Evolutionary conservation across 2,888 invertebrate species (phyloP).

Genomic region (Imbricaverruca yamaguchii): DNA sequence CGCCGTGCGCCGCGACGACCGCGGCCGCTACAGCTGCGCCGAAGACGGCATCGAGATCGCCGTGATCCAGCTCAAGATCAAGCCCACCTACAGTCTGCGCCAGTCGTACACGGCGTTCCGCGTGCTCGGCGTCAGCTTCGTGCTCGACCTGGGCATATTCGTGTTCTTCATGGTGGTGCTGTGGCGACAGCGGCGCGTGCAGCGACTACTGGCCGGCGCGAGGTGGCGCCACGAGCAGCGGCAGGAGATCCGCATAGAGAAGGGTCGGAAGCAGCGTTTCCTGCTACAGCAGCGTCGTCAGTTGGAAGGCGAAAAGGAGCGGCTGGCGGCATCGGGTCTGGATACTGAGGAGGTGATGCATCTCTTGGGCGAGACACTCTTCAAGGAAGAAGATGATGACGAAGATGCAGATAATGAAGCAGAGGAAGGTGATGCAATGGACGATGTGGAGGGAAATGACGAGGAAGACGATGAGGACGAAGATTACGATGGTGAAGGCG

Average conservation of each 20-base stretch:
- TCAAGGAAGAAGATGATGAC: not conserved
- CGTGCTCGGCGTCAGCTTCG: not conserved
- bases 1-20: constrained; percentile 2
- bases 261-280: not conserved
- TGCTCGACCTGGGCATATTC: not conserved
- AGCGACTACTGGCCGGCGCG: constrained; percentile 18
- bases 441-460: not conserved
- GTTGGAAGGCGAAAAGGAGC: not conserved
- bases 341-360: not conserved
- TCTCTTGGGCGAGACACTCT: not conserved
- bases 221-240: constrained; percentile 19
- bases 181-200: constrained; percentile 18
- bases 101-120: constrained; percentile 10
- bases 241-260: not conserved
- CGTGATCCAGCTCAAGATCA: constrained; percentile 15
- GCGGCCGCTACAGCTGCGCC: constrained; percentile 22
- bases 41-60: constrained; percentile 16
- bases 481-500: not conserved
- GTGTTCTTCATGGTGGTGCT: constrained; percentile 9
- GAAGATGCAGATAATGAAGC: not conserved
- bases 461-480: not conserved
- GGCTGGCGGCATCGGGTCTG: not conserved
- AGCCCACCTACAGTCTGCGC: constrained; percentile 8
- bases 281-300: not conserved
- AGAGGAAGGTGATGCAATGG: not conserved